Base-by-base conservation (phyloP, 2,888 invertebrate species). In the Diaprepes abbreviatus region DNA sequence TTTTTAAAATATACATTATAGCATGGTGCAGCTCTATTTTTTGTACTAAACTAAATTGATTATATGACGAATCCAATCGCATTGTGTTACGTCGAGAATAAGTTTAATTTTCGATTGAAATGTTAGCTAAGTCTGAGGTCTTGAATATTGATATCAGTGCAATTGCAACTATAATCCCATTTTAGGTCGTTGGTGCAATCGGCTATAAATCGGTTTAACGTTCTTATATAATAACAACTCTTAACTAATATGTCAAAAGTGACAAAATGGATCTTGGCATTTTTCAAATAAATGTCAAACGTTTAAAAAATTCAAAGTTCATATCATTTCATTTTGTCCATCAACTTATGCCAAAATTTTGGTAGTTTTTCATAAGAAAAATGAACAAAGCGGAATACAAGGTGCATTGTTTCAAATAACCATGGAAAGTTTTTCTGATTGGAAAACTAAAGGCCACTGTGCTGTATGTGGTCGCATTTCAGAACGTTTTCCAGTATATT, bases 401-500 rank as follows among this genome's bases (percentile, higher is more conserved):
- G 59, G 48, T 21, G 57, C 28, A 17, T 12, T 28, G 16, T 54
- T 16, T 52, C 21, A 60, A 54, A 54, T 70, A 52, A 17, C 14
- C 24, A 76, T 75, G 76, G 76, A 76, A 66, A 63, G 48, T 35
- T 70, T 73, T 17, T 66, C 71, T 35, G 74, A 74, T 71, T 75
- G 74, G 75, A 73, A 70, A 35, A 72, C 68, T 35, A 70, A 73
- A 67, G 73, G 66, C 58, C 75, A 73, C 65, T 83, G 83, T 72
- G 78, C 74, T 40, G 67, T 79, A 14, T 83, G 83, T 72, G 76
- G 78, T 62, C 73, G 78, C 31, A 79, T 79, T 28, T 81, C 80
- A 9, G 81, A 81, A 62, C 73, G 69, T 48, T 77, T 79, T 24
- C 82, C 82, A 3, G 60, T 83, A 10, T 83, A 79, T 66, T 77